Evolutionary conservation across 1,140 invertebrate species (phyloP), one percentile per base, ranked within the genome.

Genomic region (Bradynema listronoti): DNA sequence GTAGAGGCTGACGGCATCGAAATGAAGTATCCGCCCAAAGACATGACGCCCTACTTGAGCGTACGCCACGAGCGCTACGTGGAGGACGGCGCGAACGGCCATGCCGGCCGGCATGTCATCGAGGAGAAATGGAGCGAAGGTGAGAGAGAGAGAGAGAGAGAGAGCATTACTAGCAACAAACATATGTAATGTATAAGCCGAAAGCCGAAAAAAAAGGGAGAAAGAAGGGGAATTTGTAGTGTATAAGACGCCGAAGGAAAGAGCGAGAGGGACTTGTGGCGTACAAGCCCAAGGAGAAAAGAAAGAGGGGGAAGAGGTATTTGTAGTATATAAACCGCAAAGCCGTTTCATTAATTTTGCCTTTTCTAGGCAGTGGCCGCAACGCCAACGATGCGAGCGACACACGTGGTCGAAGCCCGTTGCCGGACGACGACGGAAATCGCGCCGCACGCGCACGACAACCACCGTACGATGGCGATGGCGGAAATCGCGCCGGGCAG

Each of bases 1-100:
- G 66, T 69, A 19, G 73, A 63, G 16, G 73, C 73, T 24, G 73
- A 76, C 54, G 73, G 73, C 16, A 66, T 78, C 45, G 73, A 76
- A 34, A 60, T 75, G 46, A 78, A 76, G 49, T 58, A 66, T 41
- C 56, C 56, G n/a, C 73, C 76, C 22, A 41, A 59, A 2, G 73
- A 76, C 42, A 47, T 78, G 22, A 61, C 68, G 36, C 73, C 73
- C 29, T 54, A 62, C 33, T 62, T 72, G 14, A 43, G 65, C 33
- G 64, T 41, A 1, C 45, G 29, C 22, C 63, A 66, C 34, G 41
- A 78, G 39, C 52, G 64, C 33, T 52, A 63, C 41, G 58, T 74
- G 19, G 73, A 76, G 39, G 14, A 61, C 24, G 63, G 65, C 43
- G 63, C 56, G 33, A 62, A 29, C 34, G 67, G 67, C n/a, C 32